Conservation (phyloP, 2,113 vertebrate genomes). For the Tragelaphus scriptus region DNA sequence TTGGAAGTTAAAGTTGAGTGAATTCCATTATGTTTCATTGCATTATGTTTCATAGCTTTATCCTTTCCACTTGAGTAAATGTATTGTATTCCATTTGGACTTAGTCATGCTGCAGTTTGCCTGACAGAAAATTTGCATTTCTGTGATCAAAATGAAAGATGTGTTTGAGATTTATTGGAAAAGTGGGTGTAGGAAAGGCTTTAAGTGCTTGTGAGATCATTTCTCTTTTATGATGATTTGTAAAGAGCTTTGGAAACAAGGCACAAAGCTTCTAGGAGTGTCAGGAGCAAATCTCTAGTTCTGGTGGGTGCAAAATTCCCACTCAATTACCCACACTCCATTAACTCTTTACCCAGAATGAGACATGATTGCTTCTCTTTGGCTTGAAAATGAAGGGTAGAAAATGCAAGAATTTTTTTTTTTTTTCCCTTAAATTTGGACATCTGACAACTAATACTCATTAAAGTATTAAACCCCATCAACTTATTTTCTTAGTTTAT, state of each 20-base stretch:
- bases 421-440: neutral
- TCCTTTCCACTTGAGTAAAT: neutral
- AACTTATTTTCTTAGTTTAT: neutral
- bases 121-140: constrained; percentile 53
- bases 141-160: constrained; percentile 47
- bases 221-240: constrained; percentile 57
- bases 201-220: constrained; percentile 46
- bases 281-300: neutral
- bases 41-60: neutral
- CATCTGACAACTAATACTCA: neutral
- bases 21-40: neutral
- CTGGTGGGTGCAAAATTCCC: neutral
- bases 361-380: neutral
- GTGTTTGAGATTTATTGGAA: constrained; percentile 27
- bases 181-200: constrained; percentile 28
- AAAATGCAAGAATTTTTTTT: neutral
- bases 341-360: neutral
- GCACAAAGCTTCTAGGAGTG: neutral
- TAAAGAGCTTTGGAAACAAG: constrained; percentile 50
- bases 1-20: neutral
- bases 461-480: neutral
- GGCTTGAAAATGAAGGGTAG: neutral
- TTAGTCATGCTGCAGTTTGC: constrained; percentile 10
- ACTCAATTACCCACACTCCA: neutral
- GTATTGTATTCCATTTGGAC: neutral